Evolutionary conservation across 2,113 vertebrate genomes (phyloP), one percentile per base, ranked within the genome.

Genomic region (Ranitomeya imitator): DNA sequence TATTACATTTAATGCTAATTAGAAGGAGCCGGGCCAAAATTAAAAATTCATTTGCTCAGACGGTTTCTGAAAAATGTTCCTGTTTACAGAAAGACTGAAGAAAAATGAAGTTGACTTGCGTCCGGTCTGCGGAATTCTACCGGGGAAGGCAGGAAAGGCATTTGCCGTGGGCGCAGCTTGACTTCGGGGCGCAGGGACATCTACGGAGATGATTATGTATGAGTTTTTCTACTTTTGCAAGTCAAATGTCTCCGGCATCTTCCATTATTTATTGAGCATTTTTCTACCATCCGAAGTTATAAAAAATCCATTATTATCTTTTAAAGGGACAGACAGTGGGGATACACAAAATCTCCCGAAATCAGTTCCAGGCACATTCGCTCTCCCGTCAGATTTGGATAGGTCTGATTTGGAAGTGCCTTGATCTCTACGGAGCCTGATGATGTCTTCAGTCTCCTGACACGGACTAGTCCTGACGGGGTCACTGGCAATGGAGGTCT

Each of bases 1-100:
- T 77, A 21, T 77, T 77, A 73, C 69, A 73, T 73, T 73, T 37
- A 73, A 73, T 73, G 69, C 69, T 73, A 73, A 73, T 73, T 73
- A 73, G 26, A 71, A 73, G 69, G 18, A 21, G 37, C 18, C 7
- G 9, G 26, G 45, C 45, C 37, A 51, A 51, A 52, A 77, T 77
- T 77, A 77, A 52, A 51, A 52, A 76, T 76, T 76, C 31, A 76
- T 76, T 76, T 76, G 21, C 52, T 79, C n/a, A 26, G 11, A 23
- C 21, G n/a, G 74, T 77, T 79, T 57, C n/a, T 23, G 77, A 79
- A 57, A 79, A 79, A 55, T 54, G 52, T 79, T 26, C 77, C 7
- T 79, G 51, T 79, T 81, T 81, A 81, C 79, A 61, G 9, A 59
- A 61, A 81, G 26, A 45, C 26, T 60, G 57, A 80, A 57, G 54